phyloP scores from a whole-genome alignment of 2,888 invertebrate genomes.

The Lasius fuliginosus region DNA sequence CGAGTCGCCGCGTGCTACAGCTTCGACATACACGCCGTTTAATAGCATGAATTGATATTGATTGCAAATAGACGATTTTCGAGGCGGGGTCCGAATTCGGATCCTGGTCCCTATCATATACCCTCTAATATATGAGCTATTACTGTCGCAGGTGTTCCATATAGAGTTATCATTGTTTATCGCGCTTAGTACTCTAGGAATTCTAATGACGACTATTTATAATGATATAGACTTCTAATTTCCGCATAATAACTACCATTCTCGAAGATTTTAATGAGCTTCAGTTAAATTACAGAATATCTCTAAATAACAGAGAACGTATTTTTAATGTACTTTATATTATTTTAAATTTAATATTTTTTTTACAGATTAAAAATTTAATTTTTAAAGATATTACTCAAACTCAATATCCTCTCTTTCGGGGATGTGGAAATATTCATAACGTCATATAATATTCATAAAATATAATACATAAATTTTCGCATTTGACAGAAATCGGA shows the following conservation, averaged over 20 bases:
- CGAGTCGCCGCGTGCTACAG: constrained; percentile 71
- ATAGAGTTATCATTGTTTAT: constrained; percentile 19
- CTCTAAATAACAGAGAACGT: neutral
- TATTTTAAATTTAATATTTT: neutral
- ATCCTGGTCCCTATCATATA: neutral
- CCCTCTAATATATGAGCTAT: constrained; percentile 31
- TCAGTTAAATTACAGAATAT: neutral
- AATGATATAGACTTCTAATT: neutral
- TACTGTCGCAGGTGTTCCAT: neutral
- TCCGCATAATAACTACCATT: neutral
- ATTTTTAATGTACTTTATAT: neutral
- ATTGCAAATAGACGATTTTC: constrained; percentile 56
- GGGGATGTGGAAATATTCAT: neutral
- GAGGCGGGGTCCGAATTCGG: neutral
- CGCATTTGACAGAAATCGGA: neutral
- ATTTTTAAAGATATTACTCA: neutral
- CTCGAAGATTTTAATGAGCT: neutral
- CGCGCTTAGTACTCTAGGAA: neutral
- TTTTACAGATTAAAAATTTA: neutral
- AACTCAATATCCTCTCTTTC: neutral
- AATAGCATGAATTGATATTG: constrained; percentile 79
- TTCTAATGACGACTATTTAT: neutral
- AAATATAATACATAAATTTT: neutral
- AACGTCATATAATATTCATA: neutral
- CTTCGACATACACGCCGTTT: constrained; percentile 65